Evolutionary conservation across 2,888 invertebrate species (phyloP).

Genomic region (Drosophila tripunctata): DNA sequence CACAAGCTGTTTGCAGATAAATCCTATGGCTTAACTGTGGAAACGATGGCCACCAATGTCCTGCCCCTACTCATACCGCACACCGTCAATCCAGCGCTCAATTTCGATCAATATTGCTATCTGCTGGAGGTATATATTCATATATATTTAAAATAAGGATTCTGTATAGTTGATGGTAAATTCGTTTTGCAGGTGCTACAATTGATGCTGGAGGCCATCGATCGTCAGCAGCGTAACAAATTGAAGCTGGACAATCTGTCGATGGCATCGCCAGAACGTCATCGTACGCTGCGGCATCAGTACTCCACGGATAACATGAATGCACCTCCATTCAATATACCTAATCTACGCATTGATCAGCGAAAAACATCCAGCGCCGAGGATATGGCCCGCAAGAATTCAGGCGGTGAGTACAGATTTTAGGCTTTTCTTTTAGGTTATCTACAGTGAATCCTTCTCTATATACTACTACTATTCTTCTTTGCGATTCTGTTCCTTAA

Average conservation of each 20-base stretch:
- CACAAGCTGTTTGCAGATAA: conserved; percentile 95
- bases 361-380: conserved; percentile 96
- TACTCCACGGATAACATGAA: conserved; percentile 94
- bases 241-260: conserved; percentile 93
- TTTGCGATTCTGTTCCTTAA: not conserved
- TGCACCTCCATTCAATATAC: conserved; percentile 93
- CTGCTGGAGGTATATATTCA: conserved; percentile 88
- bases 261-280: conserved; percentile 90
- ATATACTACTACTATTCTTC: too few species aligned
- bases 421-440: too few species aligned
- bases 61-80: conserved; percentile 96
- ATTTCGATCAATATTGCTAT: conserved; percentile 91
- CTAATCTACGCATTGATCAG: conserved; percentile 93
- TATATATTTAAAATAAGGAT: too few species aligned
- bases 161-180: conserved; percentile 1
- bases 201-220: conserved; percentile 96
- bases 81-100: conserved; percentile 94
- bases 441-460: too few species aligned
- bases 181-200: conserved; percentile 88
- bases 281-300: conserved; percentile 91
- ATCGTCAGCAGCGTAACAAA: conserved; percentile 94
- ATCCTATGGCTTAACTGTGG: conserved; percentile 94
- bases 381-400: conserved; percentile 95
- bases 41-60: conserved; percentile 96
- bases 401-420: conserved; percentile 86